Base-by-base conservation (phyloP, 1,140 invertebrate genomes). In the Drosophila varians region DNA sequence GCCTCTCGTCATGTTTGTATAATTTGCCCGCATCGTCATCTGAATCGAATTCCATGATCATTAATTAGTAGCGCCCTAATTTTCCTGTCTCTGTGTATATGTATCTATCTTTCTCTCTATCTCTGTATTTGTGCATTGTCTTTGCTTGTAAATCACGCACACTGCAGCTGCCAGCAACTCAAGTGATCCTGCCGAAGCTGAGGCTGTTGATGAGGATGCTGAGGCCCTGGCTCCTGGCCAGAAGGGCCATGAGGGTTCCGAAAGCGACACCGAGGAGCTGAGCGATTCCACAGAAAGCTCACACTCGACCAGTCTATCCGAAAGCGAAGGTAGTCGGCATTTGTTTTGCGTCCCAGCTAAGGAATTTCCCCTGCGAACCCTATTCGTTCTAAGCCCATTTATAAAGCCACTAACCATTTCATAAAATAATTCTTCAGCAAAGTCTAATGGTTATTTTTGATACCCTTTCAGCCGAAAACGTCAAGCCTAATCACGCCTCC, bases 271-370 rank as follows among this genome's bases (percentile, higher is more conserved):
- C 45, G 90, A 91, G 53, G 90, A 91, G 66, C 73, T 90, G 42
- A 91, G 89, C 49, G 90, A 91, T 73, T 91, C 90, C 16, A 91
- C 90, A 68, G 90, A 91, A 55, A 91, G 90, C 77, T 91, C 90
- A 57, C 90, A 91, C 77, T 90, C 89, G 54, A 91, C 90, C 45
- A 91, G 90, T 69, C 65, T 91, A 58, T 83, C 86, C 18, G 83
- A 90, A 46, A 70, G 74, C 56, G 77, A 87, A 82, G 82, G 82
- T 87, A 84, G 80, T 74, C 53, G 76, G 66, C 66, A 66, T 38
- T 79, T 76, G 60, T 68, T 73, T 56, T 53, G 40, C 52, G 38
- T 25, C 70, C 53, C 25, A 7, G 40, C 38, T 18, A 19, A 38
- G 49, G 49, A 45, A 26, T 43, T 28, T 54, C 40, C 46, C 40